Percentiles rank a stretch among this genome's conserved stretches.
Conservation (phyloP, 1,140 invertebrate genomes). For the Diabrotica virgifera region DNA sequence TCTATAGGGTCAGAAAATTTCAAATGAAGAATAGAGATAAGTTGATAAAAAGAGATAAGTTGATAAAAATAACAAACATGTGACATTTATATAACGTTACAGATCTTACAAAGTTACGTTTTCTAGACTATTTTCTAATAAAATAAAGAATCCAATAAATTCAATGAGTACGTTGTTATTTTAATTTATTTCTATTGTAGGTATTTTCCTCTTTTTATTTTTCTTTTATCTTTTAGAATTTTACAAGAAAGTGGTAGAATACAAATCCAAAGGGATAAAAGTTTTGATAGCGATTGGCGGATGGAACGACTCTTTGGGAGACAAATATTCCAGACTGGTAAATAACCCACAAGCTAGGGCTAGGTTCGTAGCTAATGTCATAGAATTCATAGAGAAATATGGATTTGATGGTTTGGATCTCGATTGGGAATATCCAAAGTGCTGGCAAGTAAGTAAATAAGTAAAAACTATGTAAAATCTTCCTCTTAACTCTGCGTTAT, state of each 20-base stretch:
- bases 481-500: no score
- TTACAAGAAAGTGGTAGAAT: conserved; percentile 60
- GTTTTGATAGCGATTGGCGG: conserved; percentile 70
- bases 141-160: no score
- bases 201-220: background rate
- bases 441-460: conserved; percentile 57
- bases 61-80: no score
- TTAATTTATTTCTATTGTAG: no score
- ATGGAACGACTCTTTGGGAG: conserved; percentile 65
- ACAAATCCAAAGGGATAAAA: conserved; percentile 61
- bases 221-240: conserved; percentile 50
- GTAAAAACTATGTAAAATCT: background rate
- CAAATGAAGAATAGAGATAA: no score
- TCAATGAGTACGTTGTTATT: no score
- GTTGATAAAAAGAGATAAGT: no score
- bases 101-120: no score
- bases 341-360: conserved; percentile 55
- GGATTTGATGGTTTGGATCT: conserved; percentile 68
- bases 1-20: no score
- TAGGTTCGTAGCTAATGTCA: conserved; percentile 58
- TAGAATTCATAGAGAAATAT: conserved; percentile 62
- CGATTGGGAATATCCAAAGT: conserved; percentile 72
- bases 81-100: no score
- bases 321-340: conserved; percentile 62
- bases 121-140: no score